Percentiles rank a stretch among this genome's conserved stretches.
phyloP scores from a whole-genome alignment of 2,113 vertebrate genomes.

The Forbesichthys agassizii region DNA sequence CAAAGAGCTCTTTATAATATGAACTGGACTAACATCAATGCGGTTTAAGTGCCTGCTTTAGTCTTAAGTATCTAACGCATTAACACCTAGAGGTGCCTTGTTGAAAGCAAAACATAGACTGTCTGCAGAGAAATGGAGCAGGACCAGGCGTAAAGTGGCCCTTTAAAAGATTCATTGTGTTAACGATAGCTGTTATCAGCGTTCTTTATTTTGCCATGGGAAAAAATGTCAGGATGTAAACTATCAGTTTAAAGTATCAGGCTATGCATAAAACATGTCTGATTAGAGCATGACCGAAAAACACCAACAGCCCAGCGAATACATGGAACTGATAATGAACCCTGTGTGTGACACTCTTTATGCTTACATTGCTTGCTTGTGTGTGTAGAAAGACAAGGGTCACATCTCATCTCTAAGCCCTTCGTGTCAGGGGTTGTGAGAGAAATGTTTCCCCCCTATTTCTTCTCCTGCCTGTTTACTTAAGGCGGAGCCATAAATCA shows the following conservation, averaged over 20 bases:
- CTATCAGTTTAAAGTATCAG: neutral
- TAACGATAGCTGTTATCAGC: neutral
- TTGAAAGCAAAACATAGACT: neutral
- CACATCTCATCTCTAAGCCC: conserved; percentile 45
- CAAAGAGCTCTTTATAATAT: neutral
- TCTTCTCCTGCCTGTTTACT: conserved; percentile 15
- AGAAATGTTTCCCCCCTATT: conserved; percentile 30
- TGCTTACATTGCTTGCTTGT: neutral
- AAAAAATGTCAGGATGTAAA: conserved; percentile 14
- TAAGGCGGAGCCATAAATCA: conserved; percentile 54
- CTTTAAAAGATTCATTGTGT: conserved; percentile 15
- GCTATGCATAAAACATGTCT: neutral
- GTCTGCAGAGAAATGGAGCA: too few species aligned
- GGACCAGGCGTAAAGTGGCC: conserved; percentile 5
- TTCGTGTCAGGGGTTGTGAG: conserved; percentile 51
- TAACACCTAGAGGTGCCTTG: neutral
- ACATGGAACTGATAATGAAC: neutral
- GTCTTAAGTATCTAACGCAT: neutral
- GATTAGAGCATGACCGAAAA: conserved; percentile 6
- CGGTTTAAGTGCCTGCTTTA: too few species aligned
- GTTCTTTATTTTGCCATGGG: neutral
- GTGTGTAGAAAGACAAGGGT: conserved; percentile 28
- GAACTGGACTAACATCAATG: neutral
- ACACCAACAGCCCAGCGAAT: neutral
- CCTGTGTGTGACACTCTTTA: neutral